These are phyloP conservation scores for Drosophila nigritarsus DNA, from an alignment of 2,888 invertebrate genomes.

Conservation along the genomic window DNA sequence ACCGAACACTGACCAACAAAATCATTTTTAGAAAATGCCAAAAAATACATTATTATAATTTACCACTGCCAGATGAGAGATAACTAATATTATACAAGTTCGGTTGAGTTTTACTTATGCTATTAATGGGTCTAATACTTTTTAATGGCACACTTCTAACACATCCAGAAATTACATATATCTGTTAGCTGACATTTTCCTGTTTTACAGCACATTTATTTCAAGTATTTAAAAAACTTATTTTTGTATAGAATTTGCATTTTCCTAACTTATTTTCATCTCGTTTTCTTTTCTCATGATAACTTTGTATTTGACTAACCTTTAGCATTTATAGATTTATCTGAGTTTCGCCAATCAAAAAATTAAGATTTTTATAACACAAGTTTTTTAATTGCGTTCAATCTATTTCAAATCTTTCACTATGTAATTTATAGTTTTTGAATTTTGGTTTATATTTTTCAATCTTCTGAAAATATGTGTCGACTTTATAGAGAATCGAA, in stretches of 20 bases:
- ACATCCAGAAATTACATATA: no score
- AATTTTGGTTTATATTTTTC: not conserved
- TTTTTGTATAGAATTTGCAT: not conserved
- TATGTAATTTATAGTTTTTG: no score
- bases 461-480: not conserved
- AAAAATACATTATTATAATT: not conserved
- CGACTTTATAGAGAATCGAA: not conserved
- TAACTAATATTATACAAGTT: not conserved
- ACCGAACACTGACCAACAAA: constrained; percentile 29
- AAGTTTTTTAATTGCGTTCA: not conserved
- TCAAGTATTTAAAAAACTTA: not conserved
- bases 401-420: not conserved
- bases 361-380: not conserved
- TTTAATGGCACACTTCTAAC: not conserved
- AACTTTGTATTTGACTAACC: no score
- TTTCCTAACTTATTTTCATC: not conserved
- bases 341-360: not conserved
- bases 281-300: not conserved
- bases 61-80: not conserved
- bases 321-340: no score
- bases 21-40: not conserved
- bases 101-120: not conserved
- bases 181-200: not conserved
- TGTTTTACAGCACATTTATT: not conserved
- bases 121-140: not conserved